Conservation (phyloP, 2,113 vertebrate species). For the Ploceus nigricollis region DNA sequence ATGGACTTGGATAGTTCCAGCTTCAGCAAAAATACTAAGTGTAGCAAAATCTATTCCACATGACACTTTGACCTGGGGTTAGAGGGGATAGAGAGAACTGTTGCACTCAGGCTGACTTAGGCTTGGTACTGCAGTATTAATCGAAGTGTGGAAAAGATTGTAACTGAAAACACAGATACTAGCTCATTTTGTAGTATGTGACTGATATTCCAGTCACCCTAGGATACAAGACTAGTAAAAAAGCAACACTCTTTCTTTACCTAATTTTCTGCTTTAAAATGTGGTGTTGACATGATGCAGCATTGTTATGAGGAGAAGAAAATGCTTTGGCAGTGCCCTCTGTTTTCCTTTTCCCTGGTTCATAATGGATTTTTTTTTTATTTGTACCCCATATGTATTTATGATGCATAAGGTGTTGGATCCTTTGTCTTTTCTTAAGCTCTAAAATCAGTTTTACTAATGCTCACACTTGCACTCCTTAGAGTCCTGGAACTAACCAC, state of each 20-base stretch:
- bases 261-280: neutral
- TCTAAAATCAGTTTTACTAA: neutral
- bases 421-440: neutral
- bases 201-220: neutral
- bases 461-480: neutral
- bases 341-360: neutral
- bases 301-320: neutral
- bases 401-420: neutral
- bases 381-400: neutral
- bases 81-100: neutral
- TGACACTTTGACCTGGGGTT: neutral
- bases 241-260: neutral
- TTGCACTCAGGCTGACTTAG: neutral
- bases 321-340: neutral
- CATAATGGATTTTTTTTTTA: neutral
- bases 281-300: neutral
- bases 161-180: neutral
- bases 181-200: neutral
- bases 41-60: neutral
- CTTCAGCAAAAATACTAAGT: neutral
- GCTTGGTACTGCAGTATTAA: neutral
- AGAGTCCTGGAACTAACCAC: neutral
- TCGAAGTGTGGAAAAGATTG: neutral
- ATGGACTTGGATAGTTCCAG: neutral
- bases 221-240: neutral